Base-by-base conservation (phyloP, 2,888 invertebrate species). In the Parnassius smintheus region DNA sequence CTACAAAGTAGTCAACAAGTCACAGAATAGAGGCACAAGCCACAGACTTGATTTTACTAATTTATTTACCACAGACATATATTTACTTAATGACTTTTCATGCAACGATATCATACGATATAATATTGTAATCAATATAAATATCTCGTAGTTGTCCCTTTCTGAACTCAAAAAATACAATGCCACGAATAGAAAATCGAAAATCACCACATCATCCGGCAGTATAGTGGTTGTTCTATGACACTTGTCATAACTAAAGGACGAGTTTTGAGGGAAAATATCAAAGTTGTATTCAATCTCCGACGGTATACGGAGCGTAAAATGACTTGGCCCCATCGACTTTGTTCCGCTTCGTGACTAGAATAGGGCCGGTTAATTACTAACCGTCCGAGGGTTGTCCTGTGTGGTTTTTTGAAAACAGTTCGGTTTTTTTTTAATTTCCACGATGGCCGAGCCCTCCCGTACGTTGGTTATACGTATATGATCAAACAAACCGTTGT, bases 211-310 rank as follows among this genome's bases (percentile, higher is more conserved):
- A 69, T 75, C 72, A 79, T 72, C 70, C 72, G 69, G 65, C 72
- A 65, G 59, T 59, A 69, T 72, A 75, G 75, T 70, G 70, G 69
- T 67, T 67, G 66, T 75, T 78, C 76, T 77, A 76, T 73, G 70
- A 72, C 71, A 70, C 71, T 71, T 65, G 66, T 73, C 68, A 69
- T 66, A 70, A 62, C 66, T 68, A 66, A 65, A 63, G 59, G 61
- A 13, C 49, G 61, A 65, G 63, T 56, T 57, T 65, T 46, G 61
- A 61, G 44, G 63, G 69, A 72, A 74, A 75, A 76, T 75, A 75
- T 75, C 70, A 70, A 74, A 75, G 72, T 77, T 75, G 75, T 73
- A 77, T 77, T 77, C 75, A 76, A 76, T 77, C 71, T 71, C 58
- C 66, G 71, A 61, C 61, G 68, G 58, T 66, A 71, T 71, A 72